These are phyloP conservation scores for Cherax quadricarinatus DNA, from an alignment of 1,140 invertebrate species.

Conservation along the genomic window DNA sequence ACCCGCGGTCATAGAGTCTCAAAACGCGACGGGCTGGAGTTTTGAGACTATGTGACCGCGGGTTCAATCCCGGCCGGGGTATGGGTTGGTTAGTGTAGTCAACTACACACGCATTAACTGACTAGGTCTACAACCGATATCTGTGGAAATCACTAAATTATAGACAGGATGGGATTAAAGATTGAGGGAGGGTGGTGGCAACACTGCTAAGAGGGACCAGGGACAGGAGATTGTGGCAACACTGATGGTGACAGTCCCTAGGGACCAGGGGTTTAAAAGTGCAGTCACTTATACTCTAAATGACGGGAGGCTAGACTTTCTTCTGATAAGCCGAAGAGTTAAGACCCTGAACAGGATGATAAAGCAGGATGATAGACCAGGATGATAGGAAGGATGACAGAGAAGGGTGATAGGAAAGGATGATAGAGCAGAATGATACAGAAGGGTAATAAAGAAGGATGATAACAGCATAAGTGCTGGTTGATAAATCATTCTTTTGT, in stretches of 20 bases:
- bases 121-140: too few species aligned
- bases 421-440: neutral
- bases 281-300: slow-evolving; percentile 41
- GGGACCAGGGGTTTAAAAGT: slow-evolving; percentile 57
- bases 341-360: neutral
- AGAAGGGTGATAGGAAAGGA: neutral
- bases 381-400: neutral
- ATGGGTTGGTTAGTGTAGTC: too few species aligned
- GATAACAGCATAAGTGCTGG: neutral
- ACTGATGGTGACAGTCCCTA: neutral
- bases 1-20: too few species aligned
- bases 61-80: too few species aligned
- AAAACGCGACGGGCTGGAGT: too few species aligned
- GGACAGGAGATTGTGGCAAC: neutral
- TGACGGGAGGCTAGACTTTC: slow-evolving; percentile 12
- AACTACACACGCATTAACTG: too few species aligned
- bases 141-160: too few species aligned
- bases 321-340: slow-evolving; percentile 21
- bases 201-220: neutral
- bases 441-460: neutral
- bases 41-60: too few species aligned
- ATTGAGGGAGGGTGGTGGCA: neutral
- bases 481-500: too few species aligned
- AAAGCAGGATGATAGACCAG: neutral
- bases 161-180: neutral